Conservation (phyloP, 2,113 vertebrate species). For the Salvator merianae region DNA sequence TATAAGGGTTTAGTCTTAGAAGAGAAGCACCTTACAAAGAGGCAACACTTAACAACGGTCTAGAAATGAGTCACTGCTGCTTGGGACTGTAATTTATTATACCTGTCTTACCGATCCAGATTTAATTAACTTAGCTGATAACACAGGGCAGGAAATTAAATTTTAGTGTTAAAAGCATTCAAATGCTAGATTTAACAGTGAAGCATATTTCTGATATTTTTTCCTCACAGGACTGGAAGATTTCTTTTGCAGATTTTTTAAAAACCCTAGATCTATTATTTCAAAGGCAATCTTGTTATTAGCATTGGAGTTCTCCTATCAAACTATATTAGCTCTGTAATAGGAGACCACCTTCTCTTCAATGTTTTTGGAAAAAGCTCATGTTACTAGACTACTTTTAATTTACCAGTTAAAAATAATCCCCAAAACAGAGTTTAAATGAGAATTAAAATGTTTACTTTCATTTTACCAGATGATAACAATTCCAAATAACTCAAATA, state of each 20-base stretch:
- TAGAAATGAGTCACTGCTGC: conserved; percentile 32
- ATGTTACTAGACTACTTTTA: too few relatives aligned
- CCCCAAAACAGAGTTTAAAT: neutral
- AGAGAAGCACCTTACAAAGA: conserved; percentile 9
- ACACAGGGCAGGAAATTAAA: conserved; percentile 39
- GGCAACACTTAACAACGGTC: neutral
- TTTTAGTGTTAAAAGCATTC: conserved; percentile 46
- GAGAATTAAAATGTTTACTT: too few relatives aligned
- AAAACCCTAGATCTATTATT: conserved; percentile 26
- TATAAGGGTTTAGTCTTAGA: neutral
- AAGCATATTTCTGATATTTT: conserved; percentile 9
- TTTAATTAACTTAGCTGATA: conserved; percentile 40
- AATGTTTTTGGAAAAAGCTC: too few relatives aligned
- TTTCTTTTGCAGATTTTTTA: neutral
- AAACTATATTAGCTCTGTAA: neutral
- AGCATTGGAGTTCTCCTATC: neutral
- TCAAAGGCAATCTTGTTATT: neutral
- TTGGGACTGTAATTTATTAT: conserved; percentile 13
- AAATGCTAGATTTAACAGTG: conserved; percentile 30
- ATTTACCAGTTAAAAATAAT: neutral
- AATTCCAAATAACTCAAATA: neutral
- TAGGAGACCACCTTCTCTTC: too few relatives aligned
- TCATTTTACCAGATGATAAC: neutral
- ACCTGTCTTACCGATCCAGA: conserved; percentile 31
- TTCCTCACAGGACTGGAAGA: conserved; percentile 17